Conservation (phyloP, 2,888 invertebrate species). For the Sinodicranocentrus sp. region DNA sequence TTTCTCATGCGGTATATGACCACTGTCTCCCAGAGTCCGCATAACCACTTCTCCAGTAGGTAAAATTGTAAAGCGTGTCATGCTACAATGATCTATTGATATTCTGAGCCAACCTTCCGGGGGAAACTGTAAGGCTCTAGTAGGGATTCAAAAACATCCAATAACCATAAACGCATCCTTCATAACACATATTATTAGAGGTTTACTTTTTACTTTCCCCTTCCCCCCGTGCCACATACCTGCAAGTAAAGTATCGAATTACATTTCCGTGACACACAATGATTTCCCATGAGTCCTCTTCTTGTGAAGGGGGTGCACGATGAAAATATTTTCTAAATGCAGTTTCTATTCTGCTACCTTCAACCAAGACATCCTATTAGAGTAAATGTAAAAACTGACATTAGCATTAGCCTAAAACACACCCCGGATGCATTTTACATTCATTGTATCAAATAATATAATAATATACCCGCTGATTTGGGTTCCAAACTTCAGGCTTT, state of each 20-base stretch:
- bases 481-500: slow-evolving; percentile 88
- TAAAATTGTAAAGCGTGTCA: slow-evolving; percentile 93
- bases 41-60: slow-evolving; percentile 93
- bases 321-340: slow-evolving; percentile 96
- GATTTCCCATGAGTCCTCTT: slow-evolving; percentile 90
- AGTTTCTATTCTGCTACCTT: slow-evolving; percentile 96
- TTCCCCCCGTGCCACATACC: slow-evolving; percentile 80
- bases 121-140: slow-evolving; percentile 95
- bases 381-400: neutral
- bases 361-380: slow-evolving; percentile 87
- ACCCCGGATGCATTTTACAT: no score
- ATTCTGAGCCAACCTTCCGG: slow-evolving; percentile 98
- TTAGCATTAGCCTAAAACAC: neutral
- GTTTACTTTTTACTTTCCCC: neutral
- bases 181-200: no score
- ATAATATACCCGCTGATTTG: slow-evolving; percentile 86
- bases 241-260: slow-evolving; percentile 95
- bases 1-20: slow-evolving; percentile 88
- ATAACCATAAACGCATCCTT: neutral
- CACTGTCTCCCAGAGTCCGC: slow-evolving; percentile 90
- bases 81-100: slow-evolving; percentile 93
- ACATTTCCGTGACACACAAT: slow-evolving; percentile 99
- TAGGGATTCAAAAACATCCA: slow-evolving; percentile 38
- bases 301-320: slow-evolving; percentile 89
- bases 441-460: no score